A percentile compares a stretch with the other conserved stretches of the same genome.
Evolutionary conservation across 1,140 invertebrate species (phyloP).

Genomic region (Pseudomyrmex concolor): DNA sequence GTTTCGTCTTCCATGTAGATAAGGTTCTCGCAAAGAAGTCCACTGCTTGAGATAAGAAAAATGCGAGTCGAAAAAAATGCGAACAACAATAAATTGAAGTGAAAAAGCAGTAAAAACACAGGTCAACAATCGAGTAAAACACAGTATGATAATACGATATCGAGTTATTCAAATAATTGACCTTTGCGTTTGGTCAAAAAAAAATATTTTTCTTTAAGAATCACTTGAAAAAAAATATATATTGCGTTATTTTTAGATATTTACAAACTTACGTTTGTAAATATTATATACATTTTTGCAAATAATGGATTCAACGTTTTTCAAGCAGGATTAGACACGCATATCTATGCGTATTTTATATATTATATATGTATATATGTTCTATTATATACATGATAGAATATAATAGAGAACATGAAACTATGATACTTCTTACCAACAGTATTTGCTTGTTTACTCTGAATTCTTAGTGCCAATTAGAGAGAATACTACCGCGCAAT

Average conservation of each 20-base stretch:
- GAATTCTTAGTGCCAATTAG: slow-evolving; percentile 79
- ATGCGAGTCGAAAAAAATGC: slow-evolving; percentile 5
- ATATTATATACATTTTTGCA: neutral
- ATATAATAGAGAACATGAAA: slow-evolving; percentile 11
- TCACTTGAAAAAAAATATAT: neutral
- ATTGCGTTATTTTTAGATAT: neutral
- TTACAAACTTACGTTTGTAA: slow-evolving; percentile 23
- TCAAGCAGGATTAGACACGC: too few relatives aligned
- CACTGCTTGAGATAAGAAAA: slow-evolving; percentile 20
- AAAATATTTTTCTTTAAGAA: neutral
- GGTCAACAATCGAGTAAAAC: too few relatives aligned
- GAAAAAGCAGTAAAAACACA: neutral
- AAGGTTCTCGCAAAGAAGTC: slow-evolving; percentile 61
- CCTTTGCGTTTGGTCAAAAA: neutral
- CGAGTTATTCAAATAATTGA: neutral
- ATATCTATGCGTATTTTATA: too few relatives aligned
- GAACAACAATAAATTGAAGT: slow-evolving; percentile 4
- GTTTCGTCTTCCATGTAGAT: slow-evolving; percentile 75
- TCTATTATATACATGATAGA: neutral
- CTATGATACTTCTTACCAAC: slow-evolving; percentile 68
- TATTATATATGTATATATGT: too few relatives aligned
- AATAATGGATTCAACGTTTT: too few relatives aligned
- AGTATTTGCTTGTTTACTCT: slow-evolving; percentile 76
- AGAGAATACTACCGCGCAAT: slow-evolving; percentile 52
- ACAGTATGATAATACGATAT: too few relatives aligned